A percentile compares a stretch with the other conserved stretches of the same genome.
These are phyloP conservation scores for Hafferia zeledoni DNA, from an alignment of 2,797 vertebrate species.

Conservation along the genomic window DNA sequence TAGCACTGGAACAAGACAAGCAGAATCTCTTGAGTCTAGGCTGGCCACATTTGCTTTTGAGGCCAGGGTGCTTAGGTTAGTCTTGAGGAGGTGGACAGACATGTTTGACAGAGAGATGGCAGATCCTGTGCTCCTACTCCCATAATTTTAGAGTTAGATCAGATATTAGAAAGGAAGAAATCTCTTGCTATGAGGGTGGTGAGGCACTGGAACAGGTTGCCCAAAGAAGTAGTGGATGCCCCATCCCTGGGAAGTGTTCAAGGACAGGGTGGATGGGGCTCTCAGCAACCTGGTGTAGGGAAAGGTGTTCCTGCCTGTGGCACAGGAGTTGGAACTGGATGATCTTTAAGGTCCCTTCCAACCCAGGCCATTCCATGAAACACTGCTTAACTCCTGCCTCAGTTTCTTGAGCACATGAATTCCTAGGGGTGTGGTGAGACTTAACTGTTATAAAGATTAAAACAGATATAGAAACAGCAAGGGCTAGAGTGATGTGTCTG, in stretches of 20 bases:
- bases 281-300: background rate
- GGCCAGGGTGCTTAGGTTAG: background rate
- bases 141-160: background rate
- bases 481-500: background rate
- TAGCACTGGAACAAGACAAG: background rate
- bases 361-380: background rate
- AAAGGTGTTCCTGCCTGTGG: background rate
- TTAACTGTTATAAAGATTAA: background rate
- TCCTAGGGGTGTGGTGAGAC: background rate
- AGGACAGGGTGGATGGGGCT: background rate
- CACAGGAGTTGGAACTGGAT: background rate
- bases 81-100: background rate
- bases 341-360: background rate
- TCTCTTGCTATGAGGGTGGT: background rate
- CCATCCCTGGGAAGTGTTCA: background rate
- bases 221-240: background rate
- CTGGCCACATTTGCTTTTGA: fast-evolving
- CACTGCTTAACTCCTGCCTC: background rate
- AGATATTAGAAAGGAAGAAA: background rate
- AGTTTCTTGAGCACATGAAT: background rate
- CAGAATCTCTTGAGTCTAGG: background rate
- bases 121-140: fast-evolving
- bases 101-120: fast-evolving
- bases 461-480: background rate
- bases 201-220: background rate